Percentiles rank a stretch among this genome's conserved stretches.
phyloP scores from a whole-genome alignment of 2,797 vertebrate species.

The Danio choprae region DNA sequence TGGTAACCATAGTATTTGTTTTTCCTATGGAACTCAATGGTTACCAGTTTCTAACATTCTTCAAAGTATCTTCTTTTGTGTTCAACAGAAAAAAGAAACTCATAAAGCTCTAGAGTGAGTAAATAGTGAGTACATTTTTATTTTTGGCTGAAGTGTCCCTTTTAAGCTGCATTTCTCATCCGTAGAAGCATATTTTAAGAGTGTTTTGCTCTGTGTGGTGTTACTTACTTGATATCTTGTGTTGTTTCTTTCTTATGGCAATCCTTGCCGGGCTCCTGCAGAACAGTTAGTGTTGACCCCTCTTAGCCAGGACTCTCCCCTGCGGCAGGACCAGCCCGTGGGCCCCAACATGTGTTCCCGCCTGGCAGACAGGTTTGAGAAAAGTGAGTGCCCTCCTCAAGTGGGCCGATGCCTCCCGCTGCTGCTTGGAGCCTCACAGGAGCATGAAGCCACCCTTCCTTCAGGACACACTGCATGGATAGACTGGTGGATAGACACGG shows the following conservation, averaged over 20 bases:
- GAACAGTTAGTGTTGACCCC: constrained; percentile 87
- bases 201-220: constrained; percentile 18
- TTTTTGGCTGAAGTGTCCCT: too few species aligned
- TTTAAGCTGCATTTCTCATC: constrained; percentile 11
- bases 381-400: constrained; percentile 79
- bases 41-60: too few species aligned
- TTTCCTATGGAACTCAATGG: too few species aligned
- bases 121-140: too few species aligned
- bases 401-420: constrained; percentile 44
- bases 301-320: constrained; percentile 82
- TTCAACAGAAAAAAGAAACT: too few species aligned
- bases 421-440: constrained; percentile 63
- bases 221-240: constrained; percentile 71
- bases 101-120: too few species aligned
- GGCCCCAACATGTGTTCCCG: constrained; percentile 75
- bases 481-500: background rate
- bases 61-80: too few species aligned
- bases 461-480: constrained; percentile 45
- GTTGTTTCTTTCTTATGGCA: constrained; percentile 66
- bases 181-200: background rate
- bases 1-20: too few species aligned
- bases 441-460: constrained; percentile 73
- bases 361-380: constrained; percentile 84
- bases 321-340: constrained; percentile 75
- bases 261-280: constrained; percentile 67